Evolutionary conservation across 2,888 invertebrate genomes (phyloP).

Genomic region (Reticulitermes lucifugus): DNA sequence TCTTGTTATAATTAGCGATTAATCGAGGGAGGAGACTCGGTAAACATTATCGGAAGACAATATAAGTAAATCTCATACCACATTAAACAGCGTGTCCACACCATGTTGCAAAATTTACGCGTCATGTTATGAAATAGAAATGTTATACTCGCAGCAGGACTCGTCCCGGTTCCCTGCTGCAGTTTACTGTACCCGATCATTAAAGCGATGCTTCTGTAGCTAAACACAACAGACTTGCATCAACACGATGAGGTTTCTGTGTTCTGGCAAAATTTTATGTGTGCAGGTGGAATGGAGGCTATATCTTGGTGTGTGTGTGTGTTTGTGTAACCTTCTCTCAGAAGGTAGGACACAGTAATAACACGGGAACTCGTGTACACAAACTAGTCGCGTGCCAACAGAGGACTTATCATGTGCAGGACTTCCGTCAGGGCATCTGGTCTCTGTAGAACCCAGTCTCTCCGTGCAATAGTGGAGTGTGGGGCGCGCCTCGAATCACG

Average conservation of each 20-base stretch:
- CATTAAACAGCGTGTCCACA: no score
- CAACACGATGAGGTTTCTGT: conserved; percentile 16
- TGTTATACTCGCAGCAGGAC: no score
- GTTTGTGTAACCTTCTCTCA: conserved; percentile 13
- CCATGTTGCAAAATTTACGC: no score
- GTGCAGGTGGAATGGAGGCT: conserved; percentile 1
- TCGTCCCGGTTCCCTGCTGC: no score
- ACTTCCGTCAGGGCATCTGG: conserved; percentile 34
- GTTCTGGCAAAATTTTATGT: conserved; percentile 28
- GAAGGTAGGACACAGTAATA: conserved; percentile 3
- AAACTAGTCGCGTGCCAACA: conserved; percentile 31
- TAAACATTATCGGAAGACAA: no score
- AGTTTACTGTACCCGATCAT: no score
- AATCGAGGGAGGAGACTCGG: no score
- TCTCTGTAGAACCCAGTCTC: background rate
- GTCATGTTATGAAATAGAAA: no score
- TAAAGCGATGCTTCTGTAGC: background rate
- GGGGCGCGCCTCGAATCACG: background rate
- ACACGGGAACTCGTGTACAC: background rate
- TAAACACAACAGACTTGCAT: background rate
- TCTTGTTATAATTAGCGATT: no score
- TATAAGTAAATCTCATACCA: no score
- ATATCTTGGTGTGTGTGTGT: background rate
- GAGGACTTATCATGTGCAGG: background rate
- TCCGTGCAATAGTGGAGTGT: conserved; percentile 10